Conservation (phyloP, 2,888 invertebrate genomes). For the Agriopis leucophaearia region DNA sequence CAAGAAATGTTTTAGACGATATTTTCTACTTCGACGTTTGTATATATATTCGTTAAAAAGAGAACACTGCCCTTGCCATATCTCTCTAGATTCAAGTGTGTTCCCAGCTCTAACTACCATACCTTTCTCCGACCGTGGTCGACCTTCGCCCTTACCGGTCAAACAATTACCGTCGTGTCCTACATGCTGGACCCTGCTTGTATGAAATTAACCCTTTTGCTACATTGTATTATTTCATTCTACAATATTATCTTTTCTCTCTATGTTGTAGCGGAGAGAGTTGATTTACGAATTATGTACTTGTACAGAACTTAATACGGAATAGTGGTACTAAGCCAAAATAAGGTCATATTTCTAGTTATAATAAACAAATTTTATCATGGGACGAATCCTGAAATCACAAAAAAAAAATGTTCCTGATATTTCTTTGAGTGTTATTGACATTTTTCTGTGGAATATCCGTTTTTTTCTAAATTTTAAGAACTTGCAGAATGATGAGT, state of each 20-base stretch:
- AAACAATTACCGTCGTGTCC: conserved; percentile 36
- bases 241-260: conserved; percentile 14
- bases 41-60: too few species aligned
- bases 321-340: too few species aligned
- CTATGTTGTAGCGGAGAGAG: background rate
- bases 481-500: too few species aligned
- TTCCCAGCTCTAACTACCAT: conserved; percentile 29
- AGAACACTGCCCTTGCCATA: background rate
- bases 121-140: conserved; percentile 34
- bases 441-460: too few species aligned
- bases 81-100: conserved; percentile 25
- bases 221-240: conserved; percentile 12
- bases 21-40: background rate
- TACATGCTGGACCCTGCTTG: conserved; percentile 24
- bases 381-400: too few species aligned
- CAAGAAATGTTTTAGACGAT: background rate
- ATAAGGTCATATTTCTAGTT: too few species aligned
- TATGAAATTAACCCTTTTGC: conserved; percentile 34
- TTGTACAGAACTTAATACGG: background rate
- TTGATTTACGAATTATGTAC: background rate
- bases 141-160: conserved; percentile 43
- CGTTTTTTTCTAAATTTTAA: too few species aligned
- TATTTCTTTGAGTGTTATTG: too few species aligned
- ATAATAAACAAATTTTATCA: too few species aligned
- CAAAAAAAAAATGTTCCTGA: too few species aligned